Percentiles rank a stretch among this genome's conserved stretches.
Evolutionary conservation across 2,888 invertebrate genomes (phyloP).

Genomic region (Cheilosia grossa): DNA sequence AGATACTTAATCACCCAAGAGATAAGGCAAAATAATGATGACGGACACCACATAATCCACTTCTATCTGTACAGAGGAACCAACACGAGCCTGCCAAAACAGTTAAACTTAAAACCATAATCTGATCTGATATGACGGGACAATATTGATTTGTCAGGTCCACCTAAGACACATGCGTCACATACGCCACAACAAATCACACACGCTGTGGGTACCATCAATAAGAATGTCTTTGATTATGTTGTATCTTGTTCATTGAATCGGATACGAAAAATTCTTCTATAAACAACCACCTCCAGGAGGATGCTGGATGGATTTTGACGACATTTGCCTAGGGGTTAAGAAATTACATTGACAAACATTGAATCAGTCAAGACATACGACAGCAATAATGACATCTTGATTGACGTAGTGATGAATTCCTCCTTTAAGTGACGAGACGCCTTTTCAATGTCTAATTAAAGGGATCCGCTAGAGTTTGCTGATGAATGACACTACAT

Average conservation of each 20-base stretch:
- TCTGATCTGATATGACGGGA: constrained; percentile 13
- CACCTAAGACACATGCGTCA: neutral
- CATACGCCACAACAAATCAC: neutral
- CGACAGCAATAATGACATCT: constrained; percentile 17
- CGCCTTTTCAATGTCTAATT: constrained; percentile 28
- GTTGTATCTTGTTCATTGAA: constrained; percentile 61
- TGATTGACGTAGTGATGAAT: constrained; percentile 5
- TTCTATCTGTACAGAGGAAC: neutral
- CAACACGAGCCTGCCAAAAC: neutral
- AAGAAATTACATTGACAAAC: constrained; percentile 44
- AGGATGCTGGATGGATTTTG: constrained; percentile 11
- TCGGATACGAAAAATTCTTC: constrained; percentile 56
- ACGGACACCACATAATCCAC: constrained; percentile 19
- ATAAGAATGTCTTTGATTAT: constrained; percentile 42
- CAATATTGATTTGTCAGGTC: constrained; percentile 49
- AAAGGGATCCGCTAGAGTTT: constrained; percentile 16
- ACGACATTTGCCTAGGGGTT: constrained; percentile 34
- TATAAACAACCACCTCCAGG: constrained; percentile 50
- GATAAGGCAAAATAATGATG: constrained; percentile 23
- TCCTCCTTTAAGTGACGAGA: neutral
- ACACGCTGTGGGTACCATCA: constrained; percentile 6
- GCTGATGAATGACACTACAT: neutral
- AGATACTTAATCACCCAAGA: constrained; percentile 24
- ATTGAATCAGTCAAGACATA: constrained; percentile 53
- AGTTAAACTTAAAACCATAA: constrained; percentile 50